A percentile compares a stretch with the other conserved stretches of the same genome.
phyloP scores from a whole-genome alignment of 2,113 vertebrate species.

The Trematomus loennbergii region DNA sequence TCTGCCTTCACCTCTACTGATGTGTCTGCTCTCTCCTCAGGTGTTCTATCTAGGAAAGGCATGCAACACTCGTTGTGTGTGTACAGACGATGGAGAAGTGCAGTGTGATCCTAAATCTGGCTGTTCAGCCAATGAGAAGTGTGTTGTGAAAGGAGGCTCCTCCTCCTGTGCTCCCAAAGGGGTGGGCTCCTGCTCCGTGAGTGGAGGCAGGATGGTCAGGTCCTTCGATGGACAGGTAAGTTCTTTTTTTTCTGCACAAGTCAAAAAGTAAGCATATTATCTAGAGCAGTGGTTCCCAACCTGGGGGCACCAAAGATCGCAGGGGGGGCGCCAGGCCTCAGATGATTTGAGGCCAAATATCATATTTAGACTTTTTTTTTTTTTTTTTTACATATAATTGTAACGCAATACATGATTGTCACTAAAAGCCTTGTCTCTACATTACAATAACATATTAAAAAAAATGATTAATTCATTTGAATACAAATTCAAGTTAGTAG shows the following conservation, averaged over 20 bases:
- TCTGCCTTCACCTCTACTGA: neutral
- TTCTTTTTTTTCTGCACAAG: neutral
- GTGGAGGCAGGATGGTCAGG: conserved; percentile 3
- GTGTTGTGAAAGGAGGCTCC: conserved; percentile 6
- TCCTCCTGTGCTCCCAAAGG: conserved; percentile 13
- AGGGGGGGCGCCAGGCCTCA: too few relatives aligned
- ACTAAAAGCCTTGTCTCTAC: too few relatives aligned
- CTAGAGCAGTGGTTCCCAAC: too few relatives aligned
- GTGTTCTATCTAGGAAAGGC: conserved; percentile 29
- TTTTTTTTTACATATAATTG: too few relatives aligned
- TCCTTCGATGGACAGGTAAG: conserved; percentile 46
- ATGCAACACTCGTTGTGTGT: conserved; percentile 35
- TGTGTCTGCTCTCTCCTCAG: neutral
- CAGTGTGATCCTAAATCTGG: conserved; percentile 2
- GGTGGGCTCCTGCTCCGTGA: conserved; percentile 34
- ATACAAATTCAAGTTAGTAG: too few relatives aligned
- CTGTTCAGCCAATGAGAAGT: conserved; percentile 27
- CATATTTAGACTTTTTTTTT: too few relatives aligned
- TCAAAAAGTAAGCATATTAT: neutral
- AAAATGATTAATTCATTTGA: too few relatives aligned
- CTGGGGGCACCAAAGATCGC: too few relatives aligned
- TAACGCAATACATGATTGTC: too few relatives aligned
- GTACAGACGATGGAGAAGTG: conserved; percentile 11
- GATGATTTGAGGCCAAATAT: too few relatives aligned
- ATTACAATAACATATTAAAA: too few relatives aligned